Base-by-base conservation (phyloP, 2,888 invertebrate genomes). In the Helicoverpa assulta region DNA sequence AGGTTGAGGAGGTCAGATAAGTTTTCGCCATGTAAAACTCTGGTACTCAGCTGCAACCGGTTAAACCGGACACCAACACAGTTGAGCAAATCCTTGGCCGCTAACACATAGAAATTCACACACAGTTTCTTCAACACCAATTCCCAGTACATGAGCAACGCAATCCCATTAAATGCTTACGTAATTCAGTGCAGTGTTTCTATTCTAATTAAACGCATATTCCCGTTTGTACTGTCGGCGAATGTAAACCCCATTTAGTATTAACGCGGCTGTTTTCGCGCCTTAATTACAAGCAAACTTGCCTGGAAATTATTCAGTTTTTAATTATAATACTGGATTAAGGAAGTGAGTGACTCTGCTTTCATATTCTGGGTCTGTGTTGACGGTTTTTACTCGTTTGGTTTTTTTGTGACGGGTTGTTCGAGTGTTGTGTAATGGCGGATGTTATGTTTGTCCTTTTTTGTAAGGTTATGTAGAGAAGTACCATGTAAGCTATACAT, bases 291-390 rank as follows among this genome's bases (percentile, higher is more conserved):
- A 72, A 76, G 78, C 83, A 69, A 81, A 83, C 82, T 81, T 80
- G 81, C 73, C 73, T 81, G 76, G 64, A 68, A 86, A 87, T 87
- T 85, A 87, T 87, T 87, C 84, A 87, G 83, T 85, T 86, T 85
- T 87, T 86, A 83, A 87, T 87, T 86, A 87, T 83, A 85, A 82
- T 83, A 80, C 70, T 61, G 81, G 81, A 80, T 82, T 77, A 82
- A 86, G 80, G 79, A 81, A 85, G 72, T 75, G 70, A 69, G 73
- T 70, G 70, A 56, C 69, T 61, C 67, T 51, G 70, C 68, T 57
- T 70, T 66, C 43, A 57, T 37, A 14, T 19, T 19, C 29, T 16
- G 12, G 21, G 21, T 50, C 33, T 33, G 18, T 51, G 19, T 63
- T 57, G 5, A 10, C 18, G 33, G 5, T 29, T 57, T 55, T 21